Base-by-base conservation (phyloP, 2,888 invertebrate genomes). In the Fragum fragum region DNA sequence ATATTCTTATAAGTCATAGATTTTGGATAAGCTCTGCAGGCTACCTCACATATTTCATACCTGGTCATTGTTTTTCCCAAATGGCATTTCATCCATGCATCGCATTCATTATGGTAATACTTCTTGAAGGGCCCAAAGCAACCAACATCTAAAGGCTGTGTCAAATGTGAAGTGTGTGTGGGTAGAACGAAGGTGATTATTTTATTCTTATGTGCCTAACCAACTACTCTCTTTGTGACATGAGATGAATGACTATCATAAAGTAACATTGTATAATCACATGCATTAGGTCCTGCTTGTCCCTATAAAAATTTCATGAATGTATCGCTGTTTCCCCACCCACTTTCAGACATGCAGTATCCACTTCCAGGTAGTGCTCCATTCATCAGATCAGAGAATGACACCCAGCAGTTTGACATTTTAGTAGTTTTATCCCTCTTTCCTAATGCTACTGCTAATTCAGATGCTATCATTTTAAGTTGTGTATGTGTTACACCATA, bases 351-450 rank as follows among this genome's bases (percentile, higher is more conserved):
- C 57, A 57, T 26, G 11, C 26, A 23, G 9, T 28, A 23, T 2
- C 16, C 14, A 28, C 3, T 28, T 14, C 23, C 57, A 1, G 57
- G 57, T 16, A 28, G 28, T 14, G 57, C 57, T 7, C 57, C 23
- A 21, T 53, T 53, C 53, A 53, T 14, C n/a, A 14, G 23, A 0
- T 53, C 21, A 3, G 32, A 63, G 59, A 71, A 5, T n/a, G 23
- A 53, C 23, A 71, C 36, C 76, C 76, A 76, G 36, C n/a, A 47
- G 53, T 76, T 63, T 52, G 63, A 59, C 32, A 66, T 32, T 16
- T 18, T 21, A 14, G 11, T 2, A 1, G 32, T 1, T 39, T 32
- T 66, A 18, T 1, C 21, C 63, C 28, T 66, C 11, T 21, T 66
- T 3, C 70, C 69, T 7, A 69, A 39, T 1, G n/a, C 59, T n/a